Conservation (phyloP, 1,140 invertebrate genomes). For the Danaus melanippus region DNA sequence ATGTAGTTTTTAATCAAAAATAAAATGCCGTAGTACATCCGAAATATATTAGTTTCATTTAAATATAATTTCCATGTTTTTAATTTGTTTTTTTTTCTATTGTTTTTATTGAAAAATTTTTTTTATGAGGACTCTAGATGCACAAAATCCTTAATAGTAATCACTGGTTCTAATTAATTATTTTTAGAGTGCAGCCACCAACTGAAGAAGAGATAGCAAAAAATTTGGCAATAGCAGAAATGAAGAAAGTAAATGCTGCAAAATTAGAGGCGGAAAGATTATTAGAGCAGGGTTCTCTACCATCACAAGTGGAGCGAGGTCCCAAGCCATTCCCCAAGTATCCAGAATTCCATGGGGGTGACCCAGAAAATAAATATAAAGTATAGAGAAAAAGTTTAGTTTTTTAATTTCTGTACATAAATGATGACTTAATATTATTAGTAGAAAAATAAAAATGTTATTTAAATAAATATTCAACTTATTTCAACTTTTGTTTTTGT, state of each 20-base stretch:
- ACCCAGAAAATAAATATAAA: slow-evolving; percentile 27
- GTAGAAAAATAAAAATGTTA: too few species aligned
- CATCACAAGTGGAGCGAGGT: slow-evolving; percentile 34
- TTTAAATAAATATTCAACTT: too few species aligned
- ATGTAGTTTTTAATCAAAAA: too few species aligned
- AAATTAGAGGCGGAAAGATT: slow-evolving; percentile 72
- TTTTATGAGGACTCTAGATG: too few species aligned
- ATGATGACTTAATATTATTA: too few species aligned
- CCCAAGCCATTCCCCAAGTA: slow-evolving; percentile 47
- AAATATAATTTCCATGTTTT: too few species aligned
- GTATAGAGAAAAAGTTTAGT: slow-evolving; percentile 14
- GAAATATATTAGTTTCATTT: too few species aligned
- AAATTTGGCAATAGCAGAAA: slow-evolving; percentile 79
- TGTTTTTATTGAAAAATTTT: too few species aligned
- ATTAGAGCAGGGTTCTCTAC: slow-evolving; percentile 47
- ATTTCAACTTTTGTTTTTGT: slow-evolving; percentile 6
- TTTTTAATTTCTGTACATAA: too few species aligned
- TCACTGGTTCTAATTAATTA: slow-evolving; percentile 1
- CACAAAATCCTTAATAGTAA: too few species aligned
- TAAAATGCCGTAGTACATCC: too few species aligned
- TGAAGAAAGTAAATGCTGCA: slow-evolving; percentile 83
- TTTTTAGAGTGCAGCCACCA: slow-evolving; percentile 75
- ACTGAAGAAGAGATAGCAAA: slow-evolving; percentile 79
- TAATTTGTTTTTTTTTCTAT: neutral
- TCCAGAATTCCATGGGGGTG: slow-evolving; percentile 34